phyloP scores from a whole-genome alignment of 2,888 invertebrate species.

The Scelioninae gen. 2 region DNA sequence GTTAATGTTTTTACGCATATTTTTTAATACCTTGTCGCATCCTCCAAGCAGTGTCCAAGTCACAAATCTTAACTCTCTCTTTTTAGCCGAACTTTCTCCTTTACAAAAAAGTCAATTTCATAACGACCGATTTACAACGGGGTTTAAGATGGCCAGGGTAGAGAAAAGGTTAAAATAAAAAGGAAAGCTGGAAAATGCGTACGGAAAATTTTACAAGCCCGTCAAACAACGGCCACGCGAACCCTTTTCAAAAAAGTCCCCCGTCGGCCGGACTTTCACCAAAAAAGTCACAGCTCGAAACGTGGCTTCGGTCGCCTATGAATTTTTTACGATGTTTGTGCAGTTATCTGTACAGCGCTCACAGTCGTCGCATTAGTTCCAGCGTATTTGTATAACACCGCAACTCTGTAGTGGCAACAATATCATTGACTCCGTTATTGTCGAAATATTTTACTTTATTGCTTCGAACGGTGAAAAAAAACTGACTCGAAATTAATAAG shows the following conservation, averaged over 20 bases:
- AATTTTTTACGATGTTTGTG: slow-evolving; percentile 72
- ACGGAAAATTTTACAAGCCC: no score
- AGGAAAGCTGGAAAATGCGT: no score
- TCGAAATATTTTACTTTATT: slow-evolving; percentile 33
- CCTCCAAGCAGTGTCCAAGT: slow-evolving; percentile 53
- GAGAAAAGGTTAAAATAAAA: no score
- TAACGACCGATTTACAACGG: slow-evolving; percentile 71
- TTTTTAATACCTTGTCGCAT: no score
- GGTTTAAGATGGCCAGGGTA: slow-evolving; percentile 66
- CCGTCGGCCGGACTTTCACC: slow-evolving; percentile 67
- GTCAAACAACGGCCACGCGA: no score
- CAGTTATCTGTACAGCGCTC: slow-evolving; percentile 49
- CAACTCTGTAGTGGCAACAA: slow-evolving; percentile 39
- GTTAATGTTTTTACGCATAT: no score
- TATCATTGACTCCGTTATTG: slow-evolving; percentile 39
- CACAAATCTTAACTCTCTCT: slow-evolving; percentile 63
- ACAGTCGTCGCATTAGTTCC: slow-evolving; percentile 46
- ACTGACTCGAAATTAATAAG: slow-evolving; percentile 27
- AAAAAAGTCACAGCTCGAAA: slow-evolving; percentile 68
- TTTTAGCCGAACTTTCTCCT: slow-evolving; percentile 68
- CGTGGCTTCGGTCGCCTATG: slow-evolving; percentile 63
- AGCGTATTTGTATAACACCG: slow-evolving; percentile 45
- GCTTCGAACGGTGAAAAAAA: slow-evolving; percentile 23
- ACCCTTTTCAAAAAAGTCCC: slow-evolving; percentile 67
- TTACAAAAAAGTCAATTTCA: slow-evolving; percentile 64